Evolutionary conservation across 1,140 invertebrate genomes (phyloP), one percentile per base, ranked within the genome.

Genomic region (Drosophila orena): DNA sequence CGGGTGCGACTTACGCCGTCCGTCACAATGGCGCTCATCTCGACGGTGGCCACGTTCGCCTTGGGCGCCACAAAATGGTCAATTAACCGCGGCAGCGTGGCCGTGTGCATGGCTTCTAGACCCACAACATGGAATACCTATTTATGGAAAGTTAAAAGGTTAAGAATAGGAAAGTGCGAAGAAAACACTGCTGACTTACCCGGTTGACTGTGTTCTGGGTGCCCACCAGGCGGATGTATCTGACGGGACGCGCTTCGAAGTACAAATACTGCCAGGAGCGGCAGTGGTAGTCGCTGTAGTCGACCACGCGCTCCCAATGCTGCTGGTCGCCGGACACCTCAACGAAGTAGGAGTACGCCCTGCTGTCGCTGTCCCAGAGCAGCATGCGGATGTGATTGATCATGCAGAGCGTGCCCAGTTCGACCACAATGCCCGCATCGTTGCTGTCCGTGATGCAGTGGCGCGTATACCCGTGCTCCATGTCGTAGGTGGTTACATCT

Each of bases 211-310:
- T 98, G 92, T 99, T 99, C 91, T 98, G 96, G 27, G 98, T 99
- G 79, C 97, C 98, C 72, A 98, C 97, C 44, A 99, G 94, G 84
- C 96, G 94, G 69, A 99, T 96, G 92, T 96, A 99, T 79, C 95
- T 94, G 47, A 98, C 97, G 56, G 99, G 98, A 58, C 97, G 93
- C 8, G 97, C 94, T 71, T 96, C 94, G 93, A 99, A 99, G 93
- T 98, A 98, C 20, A 99, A 94, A 92, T 96, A 96, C 93, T 99
- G 99, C 97, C 98, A 99, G 15, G 98, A 99, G 55, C 98, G 95
- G 91, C 99, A 99, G 91, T 96, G 95, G 93, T 97, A 99, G 54
- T 95, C 93, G 53, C 96, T 96, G 93, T 99, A 96, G 93, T 99
- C 98, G 44, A 99, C 95, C 34, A 99, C 96, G 62, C 96, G 94